Evolutionary conservation across 2,888 invertebrate genomes (phyloP).

Genomic region (Isotomurus palustris): DNA sequence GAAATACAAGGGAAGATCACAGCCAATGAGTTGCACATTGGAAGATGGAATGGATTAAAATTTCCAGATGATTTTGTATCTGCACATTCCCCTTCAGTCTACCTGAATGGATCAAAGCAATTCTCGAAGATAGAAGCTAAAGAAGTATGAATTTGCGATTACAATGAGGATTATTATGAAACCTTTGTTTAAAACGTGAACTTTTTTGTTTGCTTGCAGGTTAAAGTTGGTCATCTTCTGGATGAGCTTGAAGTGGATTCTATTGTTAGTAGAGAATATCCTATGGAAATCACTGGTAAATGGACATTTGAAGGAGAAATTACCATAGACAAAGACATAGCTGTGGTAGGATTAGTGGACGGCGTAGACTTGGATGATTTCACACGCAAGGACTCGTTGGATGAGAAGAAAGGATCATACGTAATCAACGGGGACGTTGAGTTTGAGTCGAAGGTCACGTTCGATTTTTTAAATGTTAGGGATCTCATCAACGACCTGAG

Average conservation of each 20-base stretch:
- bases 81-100: slow-evolving; percentile 7
- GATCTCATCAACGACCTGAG: slow-evolving; percentile 26
- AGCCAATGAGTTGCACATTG: slow-evolving; percentile 9
- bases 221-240: slow-evolving; percentile 10
- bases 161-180: background rate
- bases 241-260: slow-evolving; percentile 21
- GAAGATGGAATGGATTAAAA: slow-evolving; percentile 14
- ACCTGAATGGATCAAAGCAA: slow-evolving; percentile 19
- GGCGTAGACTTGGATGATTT: slow-evolving; percentile 27
- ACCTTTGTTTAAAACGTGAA: background rate
- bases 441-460: slow-evolving; percentile 24
- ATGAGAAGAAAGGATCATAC: slow-evolving; percentile 6
- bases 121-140: slow-evolving; percentile 13
- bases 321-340: slow-evolving; percentile 19
- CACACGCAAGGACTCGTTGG: slow-evolving; percentile 19
- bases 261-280: slow-evolving; percentile 19
- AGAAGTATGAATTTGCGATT: slow-evolving; percentile 4
- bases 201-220: slow-evolving; percentile 13
- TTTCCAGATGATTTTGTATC: slow-evolving; percentile 25
- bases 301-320: slow-evolving; percentile 30
- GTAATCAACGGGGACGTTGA: slow-evolving; percentile 29
- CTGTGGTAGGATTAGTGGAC: slow-evolving; percentile 23
- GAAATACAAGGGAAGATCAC: background rate
- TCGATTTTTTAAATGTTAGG: slow-evolving; percentile 23
- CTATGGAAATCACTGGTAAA: background rate